Evolutionary conservation across 1,140 invertebrate species (phyloP), one percentile per base, ranked within the genome.

Genomic region (Sminthurides bifidus): DNA sequence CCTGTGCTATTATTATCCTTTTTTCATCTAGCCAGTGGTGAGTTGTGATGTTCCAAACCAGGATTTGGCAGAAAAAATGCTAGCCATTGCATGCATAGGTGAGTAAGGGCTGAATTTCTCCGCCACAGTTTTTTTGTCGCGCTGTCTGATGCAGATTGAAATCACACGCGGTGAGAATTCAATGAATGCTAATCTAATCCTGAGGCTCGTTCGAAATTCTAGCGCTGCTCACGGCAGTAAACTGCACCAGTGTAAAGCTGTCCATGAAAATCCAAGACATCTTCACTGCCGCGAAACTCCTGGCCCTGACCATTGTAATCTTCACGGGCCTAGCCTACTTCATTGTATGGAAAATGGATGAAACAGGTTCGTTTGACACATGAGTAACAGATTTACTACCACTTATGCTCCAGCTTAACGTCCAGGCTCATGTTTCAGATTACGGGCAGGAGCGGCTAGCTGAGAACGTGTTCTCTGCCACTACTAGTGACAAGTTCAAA

Each of bases 201-300:
- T 43, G 6, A 10, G 8, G 6, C 3, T 14, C 31, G 21, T 23
- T 43, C 38, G 21, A 24, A 26, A 14, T 59, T 68, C 54, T 72
- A 93, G 91, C 83, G 75, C 65, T 91, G 12, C 73, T 94, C 37
- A 93, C 89, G 3, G 85, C 84, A 15, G 76, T 94, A 44, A 95
- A 94, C 70, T 92, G 88, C 67, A 72, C 81, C 56, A 87, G 87
- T 64, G 89, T 93, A 1, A 79, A 85, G 68, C 85, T 85, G 80
- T 82, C 91, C 0, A 92, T 92, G 76, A 75, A 85, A 41, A 86
- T 92, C 2, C 91, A 94, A 69, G 85, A 87, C 68, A 71, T 93
- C 4, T 94, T 93, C 71, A 93, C 90, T 0, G 77, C 81, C 15
- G 88, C 88, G 38, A 95, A 95, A 73, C 71, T 95, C 1, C 65